phyloP scores from a whole-genome alignment of 2,113 vertebrate species.

The Anas platyrhynchos region DNA sequence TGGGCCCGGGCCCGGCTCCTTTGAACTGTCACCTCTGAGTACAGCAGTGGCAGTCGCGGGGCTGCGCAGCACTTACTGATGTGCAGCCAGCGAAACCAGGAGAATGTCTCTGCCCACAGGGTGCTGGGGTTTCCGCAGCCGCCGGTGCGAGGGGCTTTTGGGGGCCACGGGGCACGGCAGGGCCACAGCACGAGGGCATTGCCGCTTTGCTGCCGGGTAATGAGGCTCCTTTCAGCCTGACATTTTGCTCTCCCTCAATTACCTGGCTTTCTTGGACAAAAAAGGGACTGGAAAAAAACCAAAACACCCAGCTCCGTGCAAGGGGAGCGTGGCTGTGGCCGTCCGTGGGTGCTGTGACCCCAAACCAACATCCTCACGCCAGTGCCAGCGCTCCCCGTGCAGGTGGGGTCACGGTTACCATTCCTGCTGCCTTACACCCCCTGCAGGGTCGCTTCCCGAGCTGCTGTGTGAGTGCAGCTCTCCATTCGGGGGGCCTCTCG shows the following conservation, averaged over 20 bases:
- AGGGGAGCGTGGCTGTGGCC: not conserved
- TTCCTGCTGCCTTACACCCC: not conserved
- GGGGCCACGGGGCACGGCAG: not conserved
- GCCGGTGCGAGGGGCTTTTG: rapidly evolving
- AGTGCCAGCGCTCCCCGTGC: not conserved
- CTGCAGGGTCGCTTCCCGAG: not conserved
- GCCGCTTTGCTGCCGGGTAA: not conserved
- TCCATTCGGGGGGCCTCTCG: not conserved
- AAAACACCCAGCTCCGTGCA: rapidly evolving
- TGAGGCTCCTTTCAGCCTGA: not conserved
- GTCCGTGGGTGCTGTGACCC: not conserved
- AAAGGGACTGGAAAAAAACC: not conserved
- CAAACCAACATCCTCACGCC: not conserved
- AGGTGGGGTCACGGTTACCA: not conserved
- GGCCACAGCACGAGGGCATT: not conserved
- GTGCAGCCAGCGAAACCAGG: not conserved
- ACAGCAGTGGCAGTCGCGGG: not conserved
- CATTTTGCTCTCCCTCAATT: not conserved
- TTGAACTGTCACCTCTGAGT: slow-evolving; percentile 22
- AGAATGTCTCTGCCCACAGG: not conserved
- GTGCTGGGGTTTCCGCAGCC: rapidly evolving
- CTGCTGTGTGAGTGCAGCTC: not conserved
- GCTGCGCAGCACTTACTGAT: not conserved
- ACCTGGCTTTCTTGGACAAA: not conserved
- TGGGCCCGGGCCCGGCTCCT: not conserved